These are phyloP conservation scores for Petrocephalus microphthalmus DNA, from an alignment of 2,113 vertebrate species.

Conservation along the genomic window DNA sequence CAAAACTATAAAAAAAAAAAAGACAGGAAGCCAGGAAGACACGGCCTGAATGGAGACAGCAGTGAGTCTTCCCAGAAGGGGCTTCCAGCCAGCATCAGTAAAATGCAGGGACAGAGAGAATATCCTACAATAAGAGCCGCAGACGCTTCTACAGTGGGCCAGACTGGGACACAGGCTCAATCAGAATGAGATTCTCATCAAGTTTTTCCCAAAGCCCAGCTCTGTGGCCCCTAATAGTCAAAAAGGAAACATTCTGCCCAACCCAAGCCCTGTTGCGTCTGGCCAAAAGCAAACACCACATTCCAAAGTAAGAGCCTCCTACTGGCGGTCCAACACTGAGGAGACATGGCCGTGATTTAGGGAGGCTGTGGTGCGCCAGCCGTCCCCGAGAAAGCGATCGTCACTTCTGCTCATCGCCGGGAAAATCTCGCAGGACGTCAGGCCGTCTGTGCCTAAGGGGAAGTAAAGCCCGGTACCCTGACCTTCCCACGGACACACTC, in stretches of 20 bases:
- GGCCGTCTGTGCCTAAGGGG: neutral
- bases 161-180: neutral
- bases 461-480: neutral
- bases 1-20: neutral
- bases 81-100: neutral
- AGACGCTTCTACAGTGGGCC: neutral
- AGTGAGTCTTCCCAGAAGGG: neutral
- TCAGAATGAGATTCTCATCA: neutral
- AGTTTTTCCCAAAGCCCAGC: neutral
- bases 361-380: neutral
- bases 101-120: neutral
- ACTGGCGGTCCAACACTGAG: neutral
- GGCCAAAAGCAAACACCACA: neutral
- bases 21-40: neutral
- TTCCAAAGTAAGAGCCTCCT: neutral
- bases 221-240: neutral
- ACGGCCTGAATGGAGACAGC: neutral
- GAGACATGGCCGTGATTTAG: neutral
- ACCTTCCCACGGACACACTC: neutral
- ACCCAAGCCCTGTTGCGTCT: neutral
- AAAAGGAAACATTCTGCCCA: neutral
- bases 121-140: fast-evolving
- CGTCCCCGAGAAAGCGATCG: neutral
- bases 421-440: neutral
- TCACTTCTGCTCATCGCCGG: neutral